Evolutionary conservation across 2,113 vertebrate genomes (phyloP), one percentile per base, ranked within the genome.

Genomic region (Anhinga anhinga): DNA sequence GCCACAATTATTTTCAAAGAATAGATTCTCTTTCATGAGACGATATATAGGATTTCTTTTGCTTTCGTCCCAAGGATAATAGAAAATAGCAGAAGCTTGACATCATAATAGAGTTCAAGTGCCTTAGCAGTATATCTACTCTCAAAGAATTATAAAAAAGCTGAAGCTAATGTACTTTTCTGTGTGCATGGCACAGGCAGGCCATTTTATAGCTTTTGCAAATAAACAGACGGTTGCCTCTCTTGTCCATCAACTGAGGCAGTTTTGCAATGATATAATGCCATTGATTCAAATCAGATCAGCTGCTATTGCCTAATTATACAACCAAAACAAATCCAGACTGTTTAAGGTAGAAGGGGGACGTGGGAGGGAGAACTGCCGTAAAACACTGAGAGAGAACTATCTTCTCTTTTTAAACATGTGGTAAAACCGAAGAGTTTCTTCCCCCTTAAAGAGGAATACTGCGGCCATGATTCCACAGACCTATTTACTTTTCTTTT

Each of bases 241-340:
- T 92, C 82, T 50, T 95, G 94, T 97, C 89, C 89, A 90, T 98
- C 97, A 97, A 13, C 21, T 6, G 69, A 93, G 96, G 90, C 94
- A 95, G 95, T 95, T 89, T 93, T 8, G 19, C 61, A n/a, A 93
- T 83, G 91, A 90, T 87, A 85, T n/a, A 97, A 86, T 55, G 59
- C 87, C 3, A 2, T 23, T 27, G 84, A 96, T 95, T 93, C 95
- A 92, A 94, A 88, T 42, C 66, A 25, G 56, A 96, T 97, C 94
- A 93, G 95, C 96, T 97, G 97, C 95, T 79, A 23, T 84, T 89
- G 95, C 87, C 94, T 98, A 97, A 98, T 98, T 95, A 88, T 71
- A 96, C 80, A 93, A 93, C 94, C 91, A 94, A 98, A 98, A 98
- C 88, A 98, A 97, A 95, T 44, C 91, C 82, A 95, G 96, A 95